These are phyloP conservation scores for Romanogobio albipinnatus DNA, from an alignment of 2,113 vertebrate genomes.

Conservation along the genomic window DNA sequence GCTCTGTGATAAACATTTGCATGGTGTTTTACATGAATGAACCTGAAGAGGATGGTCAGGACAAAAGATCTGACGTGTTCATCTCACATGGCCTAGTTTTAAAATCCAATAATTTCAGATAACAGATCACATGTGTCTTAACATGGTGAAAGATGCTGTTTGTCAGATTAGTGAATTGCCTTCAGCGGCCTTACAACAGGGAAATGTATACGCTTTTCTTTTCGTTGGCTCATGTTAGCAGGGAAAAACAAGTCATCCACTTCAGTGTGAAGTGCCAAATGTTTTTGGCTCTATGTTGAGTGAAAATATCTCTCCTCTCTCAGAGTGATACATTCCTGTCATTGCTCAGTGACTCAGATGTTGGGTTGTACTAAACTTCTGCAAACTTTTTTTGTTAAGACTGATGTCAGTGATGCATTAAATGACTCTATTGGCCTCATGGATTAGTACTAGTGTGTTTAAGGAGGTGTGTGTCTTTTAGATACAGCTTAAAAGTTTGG, in stretches of 20 bases:
- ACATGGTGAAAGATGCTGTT: slow-evolving; percentile 3
- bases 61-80: neutral
- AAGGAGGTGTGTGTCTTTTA: neutral
- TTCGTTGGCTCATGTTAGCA: slow-evolving; percentile 28
- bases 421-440: neutral
- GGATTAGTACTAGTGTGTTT: neutral
- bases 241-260: slow-evolving; percentile 59
- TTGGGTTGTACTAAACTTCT: slow-evolving; percentile 57
- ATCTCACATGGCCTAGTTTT: neutral
- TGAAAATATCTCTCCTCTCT: slow-evolving; percentile 48
- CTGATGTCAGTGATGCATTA: neutral
- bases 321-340: slow-evolving; percentile 59
- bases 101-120: neutral
- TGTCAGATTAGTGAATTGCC: neutral
- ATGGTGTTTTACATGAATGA: slow-evolving; percentile 28
- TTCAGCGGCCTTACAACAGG: neutral
- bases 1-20: slow-evolving; percentile 24
- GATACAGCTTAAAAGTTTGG: neutral
- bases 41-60: neutral
- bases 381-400: slow-evolving; percentile 47
- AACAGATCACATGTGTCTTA: neutral
- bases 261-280: slow-evolving; percentile 60
- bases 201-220: neutral
- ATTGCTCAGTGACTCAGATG: slow-evolving; percentile 52
- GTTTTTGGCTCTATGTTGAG: slow-evolving; percentile 57